Conservation (phyloP, 2,888 invertebrate species). For the Drosophila paramelanica region DNA sequence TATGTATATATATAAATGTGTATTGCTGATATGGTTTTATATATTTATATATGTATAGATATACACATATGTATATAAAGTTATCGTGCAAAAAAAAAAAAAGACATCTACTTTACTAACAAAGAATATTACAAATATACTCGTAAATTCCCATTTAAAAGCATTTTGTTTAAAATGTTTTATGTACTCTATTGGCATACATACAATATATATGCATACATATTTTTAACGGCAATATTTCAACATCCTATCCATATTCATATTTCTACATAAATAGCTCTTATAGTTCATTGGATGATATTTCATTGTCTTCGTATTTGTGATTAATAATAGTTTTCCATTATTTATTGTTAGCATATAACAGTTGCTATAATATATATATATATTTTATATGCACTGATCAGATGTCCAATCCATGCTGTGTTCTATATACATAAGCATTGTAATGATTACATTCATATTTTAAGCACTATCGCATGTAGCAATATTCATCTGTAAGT, state of each 20-base stretch:
- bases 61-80: constrained; percentile 35
- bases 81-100: constrained; percentile 75
- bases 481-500: not conserved
- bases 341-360: constrained; percentile 30
- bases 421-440: constrained; percentile 22
- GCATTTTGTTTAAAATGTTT: constrained; percentile 43
- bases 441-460: constrained; percentile 8
- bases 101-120: constrained; percentile 45
- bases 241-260: constrained; percentile 49
- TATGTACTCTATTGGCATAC: constrained; percentile 31
- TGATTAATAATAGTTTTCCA: constrained; percentile 36
- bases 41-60: constrained; percentile 38
- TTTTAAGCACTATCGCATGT: constrained; percentile 7
- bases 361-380: constrained; percentile 16
- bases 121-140: constrained; percentile 44
- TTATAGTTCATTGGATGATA: constrained; percentile 75
- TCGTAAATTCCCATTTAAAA: constrained; percentile 54
- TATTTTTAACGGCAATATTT: constrained; percentile 55
- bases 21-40: constrained; percentile 24
- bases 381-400: too few relatives aligned
- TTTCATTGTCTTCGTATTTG: constrained; percentile 77
- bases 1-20: constrained; percentile 34
- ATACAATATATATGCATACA: constrained; percentile 14
- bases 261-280: constrained; percentile 64
- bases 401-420: too few relatives aligned